Conservation (phyloP, 2,888 invertebrate genomes). For the Blastobasis adustella region DNA sequence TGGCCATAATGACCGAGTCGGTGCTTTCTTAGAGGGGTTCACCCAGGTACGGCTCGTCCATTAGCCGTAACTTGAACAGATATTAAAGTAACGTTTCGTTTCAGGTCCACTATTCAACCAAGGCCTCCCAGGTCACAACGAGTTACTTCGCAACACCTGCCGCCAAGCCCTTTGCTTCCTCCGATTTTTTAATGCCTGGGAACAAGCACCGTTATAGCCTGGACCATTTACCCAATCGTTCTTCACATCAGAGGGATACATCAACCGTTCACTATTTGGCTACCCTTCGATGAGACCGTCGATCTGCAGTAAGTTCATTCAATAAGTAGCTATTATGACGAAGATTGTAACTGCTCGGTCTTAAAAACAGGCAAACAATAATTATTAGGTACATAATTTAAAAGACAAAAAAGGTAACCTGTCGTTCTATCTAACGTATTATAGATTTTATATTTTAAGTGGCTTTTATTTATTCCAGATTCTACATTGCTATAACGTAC, state of each 20-base stretch:
- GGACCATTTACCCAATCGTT: slow-evolving; percentile 36
- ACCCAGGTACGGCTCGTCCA: too few species aligned
- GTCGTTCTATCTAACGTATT: too few species aligned
- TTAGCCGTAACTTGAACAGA: too few species aligned
- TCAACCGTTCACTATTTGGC: slow-evolving; percentile 43
- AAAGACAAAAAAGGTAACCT: too few species aligned
- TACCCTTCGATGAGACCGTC: slow-evolving; percentile 38
- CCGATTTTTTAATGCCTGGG: slow-evolving; percentile 26
- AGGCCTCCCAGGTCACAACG: slow-evolving; percentile 24
- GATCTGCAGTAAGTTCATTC: slow-evolving; percentile 25
- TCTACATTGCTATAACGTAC: slow-evolving; percentile 32
- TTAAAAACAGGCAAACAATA: too few species aligned
- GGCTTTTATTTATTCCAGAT: slow-evolving; percentile 29
- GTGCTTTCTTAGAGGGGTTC: too few species aligned
- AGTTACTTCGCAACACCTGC: slow-evolving; percentile 23
- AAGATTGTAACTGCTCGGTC: too few species aligned
- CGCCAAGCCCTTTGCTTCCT: slow-evolving; percentile 25
- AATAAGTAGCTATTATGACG: too few species aligned
- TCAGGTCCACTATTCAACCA: slow-evolving; percentile 36
- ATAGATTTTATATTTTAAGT: too few species aligned
- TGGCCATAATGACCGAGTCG: too few species aligned
- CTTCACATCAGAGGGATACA: slow-evolving; percentile 30
- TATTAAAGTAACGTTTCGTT: neutral
- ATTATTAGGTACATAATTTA: too few species aligned
- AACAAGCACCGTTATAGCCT: slow-evolving; percentile 35